Evolutionary conservation across 2,113 vertebrate genomes (phyloP).

Genomic region (Prochilodus magdalenae): DNA sequence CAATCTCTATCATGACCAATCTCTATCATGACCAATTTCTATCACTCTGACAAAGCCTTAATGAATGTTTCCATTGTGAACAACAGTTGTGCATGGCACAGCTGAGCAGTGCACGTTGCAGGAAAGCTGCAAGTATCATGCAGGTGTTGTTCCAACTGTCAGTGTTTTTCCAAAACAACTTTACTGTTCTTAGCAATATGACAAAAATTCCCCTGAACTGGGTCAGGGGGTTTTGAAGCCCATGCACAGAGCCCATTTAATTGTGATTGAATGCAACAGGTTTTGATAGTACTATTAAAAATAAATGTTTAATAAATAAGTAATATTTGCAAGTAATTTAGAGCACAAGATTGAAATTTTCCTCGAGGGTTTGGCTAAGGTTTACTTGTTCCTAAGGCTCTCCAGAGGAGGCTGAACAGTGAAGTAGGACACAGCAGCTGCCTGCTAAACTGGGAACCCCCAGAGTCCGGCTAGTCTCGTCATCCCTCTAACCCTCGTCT

Average conservation of each 20-base stretch:
- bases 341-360: neutral
- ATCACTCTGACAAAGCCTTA: neutral
- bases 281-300: neutral
- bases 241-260: neutral
- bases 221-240: neutral
- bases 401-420: constrained; percentile 33
- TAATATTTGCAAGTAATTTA: neutral
- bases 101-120: neutral
- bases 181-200: neutral
- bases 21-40: neutral
- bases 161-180: constrained; percentile 18
- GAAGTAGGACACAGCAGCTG: constrained; percentile 61
- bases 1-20: neutral
- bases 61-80: neutral
- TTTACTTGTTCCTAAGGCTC: constrained; percentile 27
- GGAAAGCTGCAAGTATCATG: neutral
- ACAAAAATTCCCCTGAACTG: constrained; percentile 7
- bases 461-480: constrained; percentile 40
- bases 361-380: constrained; percentile 8
- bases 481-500: constrained; percentile 4
- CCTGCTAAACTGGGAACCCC: constrained; percentile 60
- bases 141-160: neutral
- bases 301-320: neutral
- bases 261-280: neutral
- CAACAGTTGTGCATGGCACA: neutral